phyloP scores from a whole-genome alignment of 1,140 invertebrate species.

The Ephestia elutella region DNA sequence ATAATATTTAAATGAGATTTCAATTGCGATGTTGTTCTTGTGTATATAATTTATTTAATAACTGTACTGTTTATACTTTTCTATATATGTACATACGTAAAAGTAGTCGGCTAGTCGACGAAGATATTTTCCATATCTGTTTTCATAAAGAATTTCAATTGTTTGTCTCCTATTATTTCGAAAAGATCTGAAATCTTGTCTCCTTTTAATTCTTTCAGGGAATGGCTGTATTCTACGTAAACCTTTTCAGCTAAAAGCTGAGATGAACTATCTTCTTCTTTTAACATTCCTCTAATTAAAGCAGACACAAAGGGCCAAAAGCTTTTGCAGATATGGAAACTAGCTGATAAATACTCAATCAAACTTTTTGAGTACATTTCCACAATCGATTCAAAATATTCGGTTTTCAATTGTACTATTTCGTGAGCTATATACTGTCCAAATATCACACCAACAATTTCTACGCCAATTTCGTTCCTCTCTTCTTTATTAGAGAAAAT shows the following conservation, averaged over 20 bases:
- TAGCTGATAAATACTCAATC: constrained; percentile 22
- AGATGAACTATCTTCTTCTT: constrained; percentile 9
- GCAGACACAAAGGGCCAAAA: constrained; percentile 21
- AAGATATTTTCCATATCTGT: constrained; percentile 5
- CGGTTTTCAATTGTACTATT: constrained; percentile 28
- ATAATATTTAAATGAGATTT: too few species aligned
- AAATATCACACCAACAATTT: constrained; percentile 33
- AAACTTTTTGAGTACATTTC: constrained; percentile 33
- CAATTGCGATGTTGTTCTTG: too few species aligned
- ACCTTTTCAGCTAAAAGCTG: not conserved
- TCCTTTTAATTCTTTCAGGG: constrained; percentile 13
- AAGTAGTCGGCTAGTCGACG: too few species aligned
- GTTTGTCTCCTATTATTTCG: constrained; percentile 19
- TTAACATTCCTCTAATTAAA: constrained; percentile 35
- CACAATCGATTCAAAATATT: constrained; percentile 39
- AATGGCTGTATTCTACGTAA: constrained; percentile 11
- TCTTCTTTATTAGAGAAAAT: constrained; percentile 24
- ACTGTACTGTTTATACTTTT: too few species aligned
- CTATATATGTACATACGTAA: too few species aligned
- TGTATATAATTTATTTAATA: too few species aligned
- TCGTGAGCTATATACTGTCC: constrained; percentile 44
- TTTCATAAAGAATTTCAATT: constrained; percentile 28
- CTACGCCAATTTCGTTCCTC: constrained; percentile 27
- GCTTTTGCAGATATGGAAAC: constrained; percentile 18
- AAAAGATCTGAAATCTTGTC: constrained; percentile 18